phyloP scores from a whole-genome alignment of 2,113 vertebrate species.

The Propithecus coquereli region DNA sequence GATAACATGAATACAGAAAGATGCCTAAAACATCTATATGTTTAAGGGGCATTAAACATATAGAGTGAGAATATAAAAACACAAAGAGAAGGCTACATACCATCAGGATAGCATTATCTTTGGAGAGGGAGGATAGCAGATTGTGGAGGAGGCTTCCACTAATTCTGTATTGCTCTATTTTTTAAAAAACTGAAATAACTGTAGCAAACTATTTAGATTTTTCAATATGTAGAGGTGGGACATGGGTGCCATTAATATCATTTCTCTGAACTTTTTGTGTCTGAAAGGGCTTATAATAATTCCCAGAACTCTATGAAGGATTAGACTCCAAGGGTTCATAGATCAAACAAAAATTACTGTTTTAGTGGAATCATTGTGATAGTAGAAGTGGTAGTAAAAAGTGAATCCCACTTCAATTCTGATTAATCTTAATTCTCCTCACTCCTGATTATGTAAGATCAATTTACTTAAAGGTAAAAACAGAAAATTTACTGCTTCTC shows the following conservation, averaged over 20 bases:
- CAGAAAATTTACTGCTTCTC: background rate
- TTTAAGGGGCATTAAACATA: background rate
- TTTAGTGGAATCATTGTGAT: background rate
- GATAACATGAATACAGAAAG: background rate
- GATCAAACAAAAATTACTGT: background rate
- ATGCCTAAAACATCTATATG: background rate
- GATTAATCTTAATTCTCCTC: background rate
- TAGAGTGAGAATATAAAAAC: background rate
- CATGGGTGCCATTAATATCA: background rate
- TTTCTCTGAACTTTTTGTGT: background rate
- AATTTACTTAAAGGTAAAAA: background rate
- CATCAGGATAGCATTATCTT: fast-evolving
- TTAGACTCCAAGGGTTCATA: background rate
- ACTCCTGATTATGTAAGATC: background rate
- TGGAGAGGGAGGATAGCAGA: background rate
- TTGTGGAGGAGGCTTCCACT: background rate
- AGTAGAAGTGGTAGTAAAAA: background rate
- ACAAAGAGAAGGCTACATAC: background rate
- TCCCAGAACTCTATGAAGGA: background rate
- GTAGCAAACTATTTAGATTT: background rate
- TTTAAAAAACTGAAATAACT: background rate
- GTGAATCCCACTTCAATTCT: background rate
- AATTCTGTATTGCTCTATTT: background rate
- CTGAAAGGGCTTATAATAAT: background rate
- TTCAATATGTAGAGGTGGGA: background rate